phyloP scores from a whole-genome alignment of 2,113 vertebrate genomes.

The Anas platyrhynchos region DNA sequence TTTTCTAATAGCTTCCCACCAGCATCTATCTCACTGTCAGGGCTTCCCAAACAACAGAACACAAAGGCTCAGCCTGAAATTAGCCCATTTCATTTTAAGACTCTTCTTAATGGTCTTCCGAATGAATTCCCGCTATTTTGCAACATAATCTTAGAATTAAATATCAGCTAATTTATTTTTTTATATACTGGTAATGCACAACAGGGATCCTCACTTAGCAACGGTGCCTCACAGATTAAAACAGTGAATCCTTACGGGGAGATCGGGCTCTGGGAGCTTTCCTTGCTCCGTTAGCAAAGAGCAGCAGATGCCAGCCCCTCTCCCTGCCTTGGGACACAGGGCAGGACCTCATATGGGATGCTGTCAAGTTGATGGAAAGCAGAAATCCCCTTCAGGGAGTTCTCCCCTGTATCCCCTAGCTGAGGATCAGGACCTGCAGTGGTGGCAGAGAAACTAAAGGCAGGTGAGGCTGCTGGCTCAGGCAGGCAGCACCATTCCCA shows the following conservation, averaged over 20 bases:
- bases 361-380: fast-evolving
- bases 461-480: background rate
- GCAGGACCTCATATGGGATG: fast-evolving
- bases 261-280: fast-evolving
- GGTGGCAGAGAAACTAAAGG: background rate
- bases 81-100: background rate
- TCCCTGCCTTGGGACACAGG: fast-evolving
- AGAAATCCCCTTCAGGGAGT: fast-evolving
- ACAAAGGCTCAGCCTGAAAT: background rate
- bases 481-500: background rate
- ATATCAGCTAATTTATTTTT: background rate
- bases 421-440: background rate
- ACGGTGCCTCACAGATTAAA: background rate
- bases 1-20: conserved; percentile 4
- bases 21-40: conserved; percentile 41
- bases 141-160: background rate
- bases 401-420: fast-evolving
- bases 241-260: background rate
- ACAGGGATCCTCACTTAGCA: background rate
- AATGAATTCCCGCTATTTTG: background rate
- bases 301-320: fast-evolving
- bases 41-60: conserved; percentile 11
- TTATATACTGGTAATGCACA: fast-evolving
- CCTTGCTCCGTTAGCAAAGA: background rate
- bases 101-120: background rate